Evolutionary conservation across 1,140 invertebrate species (phyloP), one percentile per base, ranked within the genome.

Genomic region (Lepidostoma basale): DNA sequence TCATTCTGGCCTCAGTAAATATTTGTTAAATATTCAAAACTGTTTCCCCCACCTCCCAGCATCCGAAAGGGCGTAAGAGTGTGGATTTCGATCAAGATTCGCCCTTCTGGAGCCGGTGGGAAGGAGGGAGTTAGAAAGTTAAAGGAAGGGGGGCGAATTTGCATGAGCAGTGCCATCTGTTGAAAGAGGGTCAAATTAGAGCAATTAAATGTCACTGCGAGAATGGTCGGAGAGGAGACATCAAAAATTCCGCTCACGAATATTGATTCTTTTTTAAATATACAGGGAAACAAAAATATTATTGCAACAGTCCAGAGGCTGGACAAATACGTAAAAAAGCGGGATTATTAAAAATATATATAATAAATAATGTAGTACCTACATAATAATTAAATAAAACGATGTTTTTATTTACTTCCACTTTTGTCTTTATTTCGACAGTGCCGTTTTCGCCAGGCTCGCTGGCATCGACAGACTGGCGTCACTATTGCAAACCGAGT

Each of bases 1-100:
- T 36, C 60, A 25, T 36, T 56, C 49, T 40, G 30, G 47, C 59
- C 30, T 68, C 59, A 23, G 67, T 68, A 68, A 68, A 68, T 68
- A 68, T 68, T 68, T 68, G 67, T 63, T 68, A 68, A 68, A 68
- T 68, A 68, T 68, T 68, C 67, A 68, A 67, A 68, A 68, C 67
- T 40, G 67, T 68, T 68, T 62, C 67, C 20, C 16, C 14, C 25
- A 33, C 33, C 26, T 10, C 20, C 20, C 14, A 18, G 25, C 6
- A 20, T 36, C 42, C 18, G 44, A 42, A 56, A 67, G n/a, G 64
- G 3, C 52, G 3, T 14, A 67, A 67, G 30, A 3, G n/a, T 22
- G 16, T 4, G 5, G n/a, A 14, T 18, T 59, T 18, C 9, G 16
- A 12, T 23, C 28, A 14, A 10, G 16, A 25, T 23, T 39, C 28